Conservation (phyloP, 2,888 invertebrate genomes). For the Macaria liturata region DNA sequence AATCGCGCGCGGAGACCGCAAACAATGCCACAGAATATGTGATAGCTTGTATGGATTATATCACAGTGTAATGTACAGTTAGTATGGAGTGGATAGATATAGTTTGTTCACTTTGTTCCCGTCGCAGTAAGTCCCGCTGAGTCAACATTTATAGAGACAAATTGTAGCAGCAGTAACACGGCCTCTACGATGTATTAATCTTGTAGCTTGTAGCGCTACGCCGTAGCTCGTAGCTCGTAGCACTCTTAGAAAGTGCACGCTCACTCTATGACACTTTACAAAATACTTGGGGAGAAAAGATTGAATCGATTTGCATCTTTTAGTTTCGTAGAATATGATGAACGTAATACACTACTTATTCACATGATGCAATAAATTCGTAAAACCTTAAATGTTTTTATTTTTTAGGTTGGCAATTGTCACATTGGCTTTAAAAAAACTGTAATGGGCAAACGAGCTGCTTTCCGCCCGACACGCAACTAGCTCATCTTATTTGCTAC, state of each 20-base stretch:
- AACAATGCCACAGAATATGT: conserved; percentile 45
- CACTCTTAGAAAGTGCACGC: conserved; percentile 44
- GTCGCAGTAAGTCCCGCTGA: conserved; percentile 59
- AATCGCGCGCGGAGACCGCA: conserved; percentile 77
- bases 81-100: neutral
- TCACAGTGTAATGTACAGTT: conserved; percentile 10
- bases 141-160: conserved; percentile 84
- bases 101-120: conserved; percentile 9
- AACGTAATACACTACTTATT: too few relatives aligned
- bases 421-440: too few relatives aligned
- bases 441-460: too few relatives aligned
- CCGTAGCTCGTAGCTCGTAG: conserved; percentile 28
- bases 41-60: conserved; percentile 29
- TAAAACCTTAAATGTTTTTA: too few relatives aligned
- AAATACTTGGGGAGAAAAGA: conserved; percentile 6
- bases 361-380: too few relatives aligned
- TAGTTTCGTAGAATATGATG: neutral
- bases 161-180: conserved; percentile 79
- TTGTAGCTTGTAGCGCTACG: conserved; percentile 57
- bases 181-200: conserved; percentile 79
- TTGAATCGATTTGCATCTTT: conserved; percentile 2
- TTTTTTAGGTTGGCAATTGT: too few relatives aligned
- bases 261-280: conserved; percentile 40
- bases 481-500: too few relatives aligned
- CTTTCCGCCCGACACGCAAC: too few relatives aligned